Percentiles rank a stretch among this genome's conserved stretches.
phyloP scores from a whole-genome alignment of 2,797 vertebrate species.

The Okamejei kenojei region DNA sequence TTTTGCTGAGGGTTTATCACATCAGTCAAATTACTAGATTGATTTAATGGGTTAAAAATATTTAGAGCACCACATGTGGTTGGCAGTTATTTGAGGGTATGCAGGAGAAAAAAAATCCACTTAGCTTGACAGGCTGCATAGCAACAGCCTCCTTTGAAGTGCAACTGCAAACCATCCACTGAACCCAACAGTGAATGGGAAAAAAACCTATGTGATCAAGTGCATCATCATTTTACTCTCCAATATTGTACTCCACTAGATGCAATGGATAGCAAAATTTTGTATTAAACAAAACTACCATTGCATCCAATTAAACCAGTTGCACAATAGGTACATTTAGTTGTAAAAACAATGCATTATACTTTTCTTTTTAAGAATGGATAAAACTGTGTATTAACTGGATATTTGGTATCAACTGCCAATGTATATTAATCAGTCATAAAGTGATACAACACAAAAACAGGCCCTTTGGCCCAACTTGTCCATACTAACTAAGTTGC shows the following conservation, averaged over 20 bases:
- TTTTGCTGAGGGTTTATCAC: too few species aligned
- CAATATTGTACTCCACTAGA: not conserved
- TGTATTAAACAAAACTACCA: not conserved
- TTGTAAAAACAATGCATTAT: not conserved
- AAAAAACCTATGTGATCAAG: not conserved
- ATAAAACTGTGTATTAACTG: not conserved
- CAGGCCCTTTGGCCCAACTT: too few species aligned
- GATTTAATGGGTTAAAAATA: not conserved
- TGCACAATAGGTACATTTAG: not conserved
- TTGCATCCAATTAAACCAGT: not conserved
- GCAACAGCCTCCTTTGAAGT: not conserved
- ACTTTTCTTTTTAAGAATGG: not conserved
- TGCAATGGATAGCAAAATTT: not conserved
- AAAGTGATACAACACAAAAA: too few species aligned
- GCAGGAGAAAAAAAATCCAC: not conserved
- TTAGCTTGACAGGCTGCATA: not conserved
- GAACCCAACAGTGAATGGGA: not conserved
- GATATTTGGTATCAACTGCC: not conserved
- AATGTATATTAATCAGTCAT: too few species aligned
- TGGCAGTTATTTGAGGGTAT: not conserved
- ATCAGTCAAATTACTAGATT: not conserved
- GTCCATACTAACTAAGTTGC: too few species aligned
- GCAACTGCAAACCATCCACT: not conserved
- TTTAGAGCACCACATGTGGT: not conserved
- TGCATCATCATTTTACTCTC: not conserved